Base-by-base conservation (phyloP, 2,888 invertebrate species). In the Spisula subtruncata region DNA sequence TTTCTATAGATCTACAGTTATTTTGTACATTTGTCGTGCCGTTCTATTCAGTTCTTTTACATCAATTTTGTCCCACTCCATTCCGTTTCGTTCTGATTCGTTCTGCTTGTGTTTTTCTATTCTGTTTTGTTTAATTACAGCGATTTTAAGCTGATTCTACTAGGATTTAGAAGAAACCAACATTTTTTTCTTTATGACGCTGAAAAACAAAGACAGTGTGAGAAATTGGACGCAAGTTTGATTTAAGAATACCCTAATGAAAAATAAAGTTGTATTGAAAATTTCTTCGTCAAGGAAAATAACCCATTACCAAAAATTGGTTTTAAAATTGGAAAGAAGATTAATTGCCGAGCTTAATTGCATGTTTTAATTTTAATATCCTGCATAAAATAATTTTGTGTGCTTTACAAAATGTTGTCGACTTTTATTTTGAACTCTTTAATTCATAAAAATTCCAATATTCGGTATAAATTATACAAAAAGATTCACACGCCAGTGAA, bases 121-220 rank as follows among this genome's bases (percentile, higher is more conserved):
- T 66, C 60, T 1, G 60, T n/a, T 66, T 25, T 66, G 60, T 66
- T 12, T 5, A n/a, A 66, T 66, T 25, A 66, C 12, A 2, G 25
- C 25, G 60, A 66, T 66, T 66, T 66, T 66, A 10, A 66, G 25
- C 60, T 66, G 60, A 66, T 66, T 25, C n/a, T n/a, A n/a, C n/a
- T 0, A 10, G 60, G 60, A 66, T 66, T 66, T n/a, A 51, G n/a
- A 66, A 66, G 10, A 66, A 10, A 25, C 25, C 25, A 66, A 25
- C 60, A 66, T 25, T n/a, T 66, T 66, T 25, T n/a, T 66, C n/a
- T 75, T 75, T 35, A 75, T 75, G 75, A 32, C 75, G 32, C 32
- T 35, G 35, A 75, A 75, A 75, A 75, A 75, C 75, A 75, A 32
- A 35, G 75, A 75, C 32, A 32, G 75, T 75, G 75, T 75, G 75